phyloP scores from a whole-genome alignment of 2,797 vertebrate genomes.

The Threskiornis aethiopicus region DNA sequence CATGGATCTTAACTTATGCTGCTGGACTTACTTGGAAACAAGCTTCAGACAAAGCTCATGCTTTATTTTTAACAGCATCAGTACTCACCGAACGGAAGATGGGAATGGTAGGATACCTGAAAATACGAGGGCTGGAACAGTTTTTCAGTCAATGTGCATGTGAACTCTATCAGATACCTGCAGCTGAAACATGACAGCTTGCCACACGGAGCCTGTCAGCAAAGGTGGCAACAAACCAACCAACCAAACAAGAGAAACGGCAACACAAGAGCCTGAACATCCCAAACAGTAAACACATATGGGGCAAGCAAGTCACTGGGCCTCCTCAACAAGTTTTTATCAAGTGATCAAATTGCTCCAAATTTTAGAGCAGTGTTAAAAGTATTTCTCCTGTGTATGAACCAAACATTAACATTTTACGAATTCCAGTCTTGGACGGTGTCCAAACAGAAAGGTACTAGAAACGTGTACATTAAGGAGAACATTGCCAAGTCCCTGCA shows the following conservation, averaged over 20 bases:
- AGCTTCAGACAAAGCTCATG: not conserved
- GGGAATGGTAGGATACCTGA: not conserved
- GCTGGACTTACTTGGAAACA: not conserved
- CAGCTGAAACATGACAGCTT: not conserved
- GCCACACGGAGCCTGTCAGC: not conserved
- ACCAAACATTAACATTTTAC: conserved; percentile 1
- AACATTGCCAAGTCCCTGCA: conserved; percentile 32
- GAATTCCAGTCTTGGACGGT: conserved; percentile 15
- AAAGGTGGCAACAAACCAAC: not conserved
- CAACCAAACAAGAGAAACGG: not conserved
- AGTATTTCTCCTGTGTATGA: not conserved
- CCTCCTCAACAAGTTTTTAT: not conserved
- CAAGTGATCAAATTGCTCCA: not conserved
- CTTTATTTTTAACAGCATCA: not conserved
- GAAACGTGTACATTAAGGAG: conserved; percentile 33
- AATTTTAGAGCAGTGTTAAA: not conserved
- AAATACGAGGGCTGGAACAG: not conserved
- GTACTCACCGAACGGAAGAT: not conserved
- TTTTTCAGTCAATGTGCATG: not conserved
- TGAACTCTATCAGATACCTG: not conserved
- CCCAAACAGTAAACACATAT: not conserved
- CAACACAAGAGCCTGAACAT: not conserved
- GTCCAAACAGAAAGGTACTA: conserved; percentile 42
- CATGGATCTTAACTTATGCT: not conserved
- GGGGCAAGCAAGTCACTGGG: not conserved